phyloP scores from a whole-genome alignment of 2,113 vertebrate genomes.

The Protobothrops mucrosquamatus region DNA sequence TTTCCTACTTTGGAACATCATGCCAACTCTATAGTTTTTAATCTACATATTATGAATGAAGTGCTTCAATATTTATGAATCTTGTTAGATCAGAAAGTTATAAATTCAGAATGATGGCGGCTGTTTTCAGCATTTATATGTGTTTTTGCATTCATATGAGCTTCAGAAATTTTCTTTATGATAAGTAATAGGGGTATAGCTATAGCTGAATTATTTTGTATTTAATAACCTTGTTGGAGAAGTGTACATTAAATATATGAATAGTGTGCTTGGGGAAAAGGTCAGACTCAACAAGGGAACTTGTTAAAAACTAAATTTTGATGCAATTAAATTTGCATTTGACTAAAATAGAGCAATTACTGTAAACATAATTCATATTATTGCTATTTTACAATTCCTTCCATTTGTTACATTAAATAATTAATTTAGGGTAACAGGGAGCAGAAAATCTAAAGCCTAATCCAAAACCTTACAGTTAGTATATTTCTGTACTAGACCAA shows the following conservation, averaged over 20 bases:
- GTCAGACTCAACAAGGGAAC: not conserved
- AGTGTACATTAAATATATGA: not conserved
- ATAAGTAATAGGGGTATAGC: not conserved
- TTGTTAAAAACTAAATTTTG: not conserved
- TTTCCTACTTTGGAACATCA: not conserved
- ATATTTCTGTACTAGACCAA: not conserved
- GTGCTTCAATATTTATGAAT: not conserved
- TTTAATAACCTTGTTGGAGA: not conserved
- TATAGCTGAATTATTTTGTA: not conserved
- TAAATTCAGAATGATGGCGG: not conserved
- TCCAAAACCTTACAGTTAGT: not conserved
- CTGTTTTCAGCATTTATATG: not conserved
- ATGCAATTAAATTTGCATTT: not conserved
- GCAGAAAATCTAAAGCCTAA: not conserved
- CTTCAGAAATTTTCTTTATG: not conserved
- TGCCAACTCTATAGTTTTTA: not conserved
- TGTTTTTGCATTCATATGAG: not conserved
- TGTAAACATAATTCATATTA: not conserved
- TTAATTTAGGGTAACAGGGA: not conserved
- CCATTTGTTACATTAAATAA: not conserved
- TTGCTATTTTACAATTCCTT: not conserved
- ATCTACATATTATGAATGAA: not conserved
- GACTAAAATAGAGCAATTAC: not conserved
- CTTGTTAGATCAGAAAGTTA: not conserved
- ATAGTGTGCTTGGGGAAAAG: not conserved